Evolutionary conservation across 2,797 vertebrate genomes (phyloP).

Genomic region (Ataeniobius toweri): DNA sequence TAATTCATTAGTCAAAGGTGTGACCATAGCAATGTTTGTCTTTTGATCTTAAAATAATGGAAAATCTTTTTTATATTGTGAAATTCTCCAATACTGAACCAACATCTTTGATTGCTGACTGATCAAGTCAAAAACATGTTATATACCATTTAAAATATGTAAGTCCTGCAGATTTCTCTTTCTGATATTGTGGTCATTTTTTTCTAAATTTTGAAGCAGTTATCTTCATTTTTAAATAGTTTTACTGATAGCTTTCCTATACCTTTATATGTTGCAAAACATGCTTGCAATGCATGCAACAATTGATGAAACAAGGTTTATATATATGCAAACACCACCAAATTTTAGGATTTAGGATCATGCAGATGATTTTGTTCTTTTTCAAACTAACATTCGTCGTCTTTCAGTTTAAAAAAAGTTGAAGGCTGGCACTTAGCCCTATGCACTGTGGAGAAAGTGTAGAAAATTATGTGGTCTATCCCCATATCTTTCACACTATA

Average conservation of each 20-base stretch:
- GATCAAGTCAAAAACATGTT: not conserved
- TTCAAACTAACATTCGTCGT: conserved; percentile 13
- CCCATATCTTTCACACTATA: conserved; percentile 33
- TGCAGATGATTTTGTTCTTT: not conserved
- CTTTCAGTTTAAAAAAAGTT: conserved; percentile 16
- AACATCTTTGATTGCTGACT: no score
- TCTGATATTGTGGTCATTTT: no score
- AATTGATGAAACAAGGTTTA: not conserved
- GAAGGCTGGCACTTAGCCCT: not conserved
- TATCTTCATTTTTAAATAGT: not conserved
- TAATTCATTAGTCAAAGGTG: no score
- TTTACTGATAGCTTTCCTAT: not conserved
- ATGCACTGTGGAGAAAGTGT: conserved; percentile 1
- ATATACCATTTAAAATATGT: not conserved
- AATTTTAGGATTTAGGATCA: not conserved
- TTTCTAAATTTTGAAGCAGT: not conserved
- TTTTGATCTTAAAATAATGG: no score
- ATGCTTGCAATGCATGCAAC: not conserved
- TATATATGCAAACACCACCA: not conserved
- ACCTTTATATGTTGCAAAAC: no score
- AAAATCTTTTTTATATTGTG: no score
- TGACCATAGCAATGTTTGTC: no score
- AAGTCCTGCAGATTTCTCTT: not conserved
- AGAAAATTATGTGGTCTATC: conserved; percentile 38
- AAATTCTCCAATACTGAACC: no score